Evolutionary conservation across 30 jellyfish, hydroid and myxozoan genomes (phyloP).

Genomic region (Aurelia coerulea): DNA sequence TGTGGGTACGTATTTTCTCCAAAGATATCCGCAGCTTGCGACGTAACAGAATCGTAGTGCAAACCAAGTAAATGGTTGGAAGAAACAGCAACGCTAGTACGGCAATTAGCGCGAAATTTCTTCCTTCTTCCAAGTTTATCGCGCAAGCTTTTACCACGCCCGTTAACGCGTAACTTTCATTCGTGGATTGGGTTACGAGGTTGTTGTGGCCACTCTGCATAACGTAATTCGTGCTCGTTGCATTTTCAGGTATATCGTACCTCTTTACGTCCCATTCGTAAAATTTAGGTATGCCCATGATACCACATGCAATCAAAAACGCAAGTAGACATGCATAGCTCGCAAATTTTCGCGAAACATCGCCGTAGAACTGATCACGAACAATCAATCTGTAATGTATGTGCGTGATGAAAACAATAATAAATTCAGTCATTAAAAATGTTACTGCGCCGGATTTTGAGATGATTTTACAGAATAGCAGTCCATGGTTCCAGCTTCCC

Average conservation of each 20-base stretch:
- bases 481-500: slow-evolving; percentile 43
- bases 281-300: slow-evolving; percentile 30
- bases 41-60: slow-evolving; percentile 1
- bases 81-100: slow-evolving; percentile 13
- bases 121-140: background rate
- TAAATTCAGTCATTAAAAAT: slow-evolving; percentile 39
- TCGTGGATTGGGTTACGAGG: too few species aligned
- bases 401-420: slow-evolving; percentile 18
- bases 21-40: slow-evolving; percentile 5
- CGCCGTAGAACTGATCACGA: slow-evolving; percentile 7
- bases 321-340: background rate
- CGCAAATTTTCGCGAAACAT: slow-evolving; percentile 7
- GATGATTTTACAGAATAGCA: slow-evolving; percentile 10
- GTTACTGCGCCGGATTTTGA: slow-evolving; percentile 57
- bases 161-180: background rate
- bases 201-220: too few species aligned
- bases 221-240: too few species aligned
- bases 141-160: slow-evolving; percentile 1
- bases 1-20: slow-evolving; percentile 9
- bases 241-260: background rate
- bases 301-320: background rate
- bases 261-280: slow-evolving; percentile 56
- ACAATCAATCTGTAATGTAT: slow-evolving; percentile 18
- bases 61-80: slow-evolving; percentile 29
- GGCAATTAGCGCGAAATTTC: background rate